phyloP scores from a whole-genome alignment of 2,797 vertebrate genomes.

The Peromyscus eremicus region DNA sequence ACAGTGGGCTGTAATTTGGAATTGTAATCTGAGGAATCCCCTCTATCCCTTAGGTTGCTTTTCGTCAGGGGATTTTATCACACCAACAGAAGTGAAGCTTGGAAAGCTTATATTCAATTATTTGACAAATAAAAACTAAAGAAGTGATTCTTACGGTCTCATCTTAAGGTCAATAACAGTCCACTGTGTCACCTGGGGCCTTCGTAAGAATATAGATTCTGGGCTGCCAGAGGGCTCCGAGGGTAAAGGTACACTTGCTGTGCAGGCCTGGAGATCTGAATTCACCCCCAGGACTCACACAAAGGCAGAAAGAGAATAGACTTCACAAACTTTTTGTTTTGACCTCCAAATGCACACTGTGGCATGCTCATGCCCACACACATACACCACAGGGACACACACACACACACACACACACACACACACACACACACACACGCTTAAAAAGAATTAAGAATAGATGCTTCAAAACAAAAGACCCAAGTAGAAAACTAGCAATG shows the following conservation, averaged over 20 bases:
- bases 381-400: background rate
- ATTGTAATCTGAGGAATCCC: background rate
- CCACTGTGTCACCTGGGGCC: background rate
- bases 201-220: conserved; percentile 21
- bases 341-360: background rate
- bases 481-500: background rate
- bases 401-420: background rate
- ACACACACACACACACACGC: background rate
- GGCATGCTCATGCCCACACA: background rate
- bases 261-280: background rate
- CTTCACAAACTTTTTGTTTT: background rate
- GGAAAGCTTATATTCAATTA: background rate
- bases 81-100: background rate
- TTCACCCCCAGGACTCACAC: background rate
- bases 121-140: background rate
- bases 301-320: background rate
- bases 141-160: background rate
- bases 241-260: background rate
- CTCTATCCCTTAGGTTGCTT: background rate
- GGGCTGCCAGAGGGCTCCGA: background rate
- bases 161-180: background rate
- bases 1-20: background rate
- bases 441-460: background rate
- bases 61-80: background rate
- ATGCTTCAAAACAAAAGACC: background rate